These are phyloP conservation scores for Drosophila rubida DNA, from an alignment of 2,888 invertebrate genomes.

Conservation along the genomic window DNA sequence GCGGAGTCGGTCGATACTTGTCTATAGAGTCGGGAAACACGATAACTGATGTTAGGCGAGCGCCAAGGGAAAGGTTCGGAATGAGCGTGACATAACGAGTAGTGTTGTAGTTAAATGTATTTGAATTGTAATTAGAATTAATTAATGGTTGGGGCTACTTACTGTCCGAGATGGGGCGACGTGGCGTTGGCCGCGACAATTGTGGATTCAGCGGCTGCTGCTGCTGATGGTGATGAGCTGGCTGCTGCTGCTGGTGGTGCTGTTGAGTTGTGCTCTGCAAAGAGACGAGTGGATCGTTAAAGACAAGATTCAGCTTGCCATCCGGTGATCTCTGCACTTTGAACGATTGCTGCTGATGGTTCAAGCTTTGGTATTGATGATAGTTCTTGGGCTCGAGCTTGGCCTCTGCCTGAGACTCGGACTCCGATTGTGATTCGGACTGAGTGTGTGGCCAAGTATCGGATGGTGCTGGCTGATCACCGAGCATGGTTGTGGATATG, in stretches of 20 bases:
- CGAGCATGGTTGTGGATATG: constrained; percentile 57
- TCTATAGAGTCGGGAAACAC: constrained; percentile 63
- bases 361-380: constrained; percentile 70
- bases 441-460: constrained; percentile 26
- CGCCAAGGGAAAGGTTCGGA: constrained; percentile 40
- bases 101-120: constrained; percentile 49
- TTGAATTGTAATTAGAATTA: constrained; percentile 10
- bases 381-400: constrained; percentile 53
- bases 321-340: constrained; percentile 84
- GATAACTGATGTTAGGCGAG: constrained; percentile 66
- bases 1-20: constrained; percentile 17
- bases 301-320: constrained; percentile 83
- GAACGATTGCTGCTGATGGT: constrained; percentile 75
- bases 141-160: constrained; percentile 41
- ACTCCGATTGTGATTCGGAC: constrained; percentile 18
- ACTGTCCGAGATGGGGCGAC: constrained; percentile 50
- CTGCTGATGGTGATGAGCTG: constrained; percentile 18
- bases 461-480: constrained; percentile 42
- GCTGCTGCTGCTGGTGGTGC: not conserved
- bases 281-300: constrained; percentile 81
- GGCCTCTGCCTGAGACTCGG: constrained; percentile 20
- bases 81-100: constrained; percentile 44
- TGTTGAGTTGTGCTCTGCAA: constrained; percentile 60
- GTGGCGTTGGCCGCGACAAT: constrained; percentile 31
- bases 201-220: constrained; percentile 22